Conservation (phyloP, 1,140 invertebrate species). For the Helicoverpa zea region DNA sequence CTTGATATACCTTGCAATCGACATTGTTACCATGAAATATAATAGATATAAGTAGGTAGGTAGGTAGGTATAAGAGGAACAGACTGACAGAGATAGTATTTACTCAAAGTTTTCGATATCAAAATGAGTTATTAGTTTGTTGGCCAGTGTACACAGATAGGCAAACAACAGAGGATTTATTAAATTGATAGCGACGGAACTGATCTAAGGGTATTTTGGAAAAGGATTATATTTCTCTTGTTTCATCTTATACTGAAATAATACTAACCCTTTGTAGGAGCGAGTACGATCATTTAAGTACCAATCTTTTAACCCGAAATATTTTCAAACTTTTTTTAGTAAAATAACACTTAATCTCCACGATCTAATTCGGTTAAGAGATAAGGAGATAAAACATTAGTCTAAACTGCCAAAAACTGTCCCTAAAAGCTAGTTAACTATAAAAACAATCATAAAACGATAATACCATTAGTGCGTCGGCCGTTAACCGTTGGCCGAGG, state of each 20-base stretch:
- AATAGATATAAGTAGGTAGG: too few relatives aligned
- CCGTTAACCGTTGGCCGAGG: conserved; percentile 4
- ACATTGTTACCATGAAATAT: conserved; percentile 1
- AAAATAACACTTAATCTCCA: neutral
- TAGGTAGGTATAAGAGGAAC: too few relatives aligned
- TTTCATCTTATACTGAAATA: neutral
- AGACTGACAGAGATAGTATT: neutral
- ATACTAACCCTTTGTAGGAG: too few relatives aligned
- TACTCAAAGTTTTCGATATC: conserved; percentile 20
- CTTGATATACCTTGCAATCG: conserved; percentile 5
- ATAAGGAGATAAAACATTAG: conserved; percentile 31
- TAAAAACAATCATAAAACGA: conserved; percentile 36
- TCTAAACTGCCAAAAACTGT: conserved; percentile 1
- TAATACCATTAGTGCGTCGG: conserved; percentile 18
- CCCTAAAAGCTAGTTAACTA: conserved; percentile 18
- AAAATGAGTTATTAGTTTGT: conserved; percentile 2
- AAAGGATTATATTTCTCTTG: neutral
- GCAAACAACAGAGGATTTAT: neutral
- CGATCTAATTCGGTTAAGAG: neutral
- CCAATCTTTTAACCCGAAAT: neutral
- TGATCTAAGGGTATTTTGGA: neutral
- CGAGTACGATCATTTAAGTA: too few relatives aligned
- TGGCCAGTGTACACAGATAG: neutral
- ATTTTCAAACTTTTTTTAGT: neutral
- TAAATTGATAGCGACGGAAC: neutral